These are phyloP conservation scores for Macquaria ambigua DNA, from an alignment of 2,113 vertebrate genomes.

Conservation along the genomic window DNA sequence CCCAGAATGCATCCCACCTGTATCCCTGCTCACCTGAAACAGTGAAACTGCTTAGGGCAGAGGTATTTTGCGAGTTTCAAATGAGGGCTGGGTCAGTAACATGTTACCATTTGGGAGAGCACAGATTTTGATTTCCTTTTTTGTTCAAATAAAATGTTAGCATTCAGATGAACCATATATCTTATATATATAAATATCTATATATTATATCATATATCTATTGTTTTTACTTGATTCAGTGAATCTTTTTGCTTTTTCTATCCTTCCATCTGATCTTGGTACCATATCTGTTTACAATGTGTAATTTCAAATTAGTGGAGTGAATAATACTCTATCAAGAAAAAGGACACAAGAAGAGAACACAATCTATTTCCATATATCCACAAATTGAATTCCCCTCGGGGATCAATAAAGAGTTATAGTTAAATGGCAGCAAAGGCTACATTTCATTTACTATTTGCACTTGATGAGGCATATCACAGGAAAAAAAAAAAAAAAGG, in stretches of 20 bases:
- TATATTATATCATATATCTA: no score
- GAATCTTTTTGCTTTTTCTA: neutral
- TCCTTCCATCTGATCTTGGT: neutral
- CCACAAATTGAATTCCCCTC: constrained; percentile 60
- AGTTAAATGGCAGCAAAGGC: constrained; percentile 55
- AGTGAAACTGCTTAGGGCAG: neutral
- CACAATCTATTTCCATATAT: constrained; percentile 26
- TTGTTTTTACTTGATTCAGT: neutral
- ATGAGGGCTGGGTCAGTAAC: no score
- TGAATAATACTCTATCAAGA: constrained; percentile 36
- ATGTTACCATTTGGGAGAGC: no score
- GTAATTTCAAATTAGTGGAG: constrained; percentile 42
- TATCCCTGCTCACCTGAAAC: neutral
- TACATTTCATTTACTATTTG: constrained; percentile 61
- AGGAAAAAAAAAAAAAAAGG: neutral
- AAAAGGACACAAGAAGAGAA: constrained; percentile 14
- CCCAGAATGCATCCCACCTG: neutral
- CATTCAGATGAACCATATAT: no score
- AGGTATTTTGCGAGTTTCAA: neutral
- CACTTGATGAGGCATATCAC: constrained; percentile 47
- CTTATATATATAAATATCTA: no score
- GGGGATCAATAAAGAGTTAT: constrained; percentile 56
- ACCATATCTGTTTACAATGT: neutral
- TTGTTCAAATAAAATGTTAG: no score
- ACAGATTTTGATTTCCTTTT: no score